These are phyloP conservation scores for Copidosoma aretas DNA, from an alignment of 2,888 invertebrate species.

Conservation along the genomic window DNA sequence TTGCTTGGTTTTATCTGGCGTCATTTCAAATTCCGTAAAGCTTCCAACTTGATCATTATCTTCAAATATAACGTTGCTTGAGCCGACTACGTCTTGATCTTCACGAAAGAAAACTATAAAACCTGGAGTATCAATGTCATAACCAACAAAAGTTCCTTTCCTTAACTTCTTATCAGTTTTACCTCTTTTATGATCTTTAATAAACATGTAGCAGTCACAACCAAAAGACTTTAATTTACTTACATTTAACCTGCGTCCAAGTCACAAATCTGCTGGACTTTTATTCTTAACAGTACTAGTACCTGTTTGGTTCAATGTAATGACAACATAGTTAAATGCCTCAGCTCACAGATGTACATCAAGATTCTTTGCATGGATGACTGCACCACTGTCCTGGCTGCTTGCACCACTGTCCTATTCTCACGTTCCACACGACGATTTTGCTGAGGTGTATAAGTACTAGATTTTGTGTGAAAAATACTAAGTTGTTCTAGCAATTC, in stretches of 20 bases:
- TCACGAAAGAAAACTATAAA: constrained; percentile 41
- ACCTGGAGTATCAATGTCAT: constrained; percentile 44
- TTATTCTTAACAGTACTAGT: background rate
- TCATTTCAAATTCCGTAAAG: background rate
- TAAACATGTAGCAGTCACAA: background rate
- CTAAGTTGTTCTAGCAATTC: constrained; percentile 46
- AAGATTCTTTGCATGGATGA: background rate
- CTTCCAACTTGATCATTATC: constrained; percentile 1
- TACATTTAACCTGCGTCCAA: background rate
- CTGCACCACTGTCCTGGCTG: constrained; percentile 46
- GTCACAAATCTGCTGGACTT: background rate
- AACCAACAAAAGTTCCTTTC: constrained; percentile 46
- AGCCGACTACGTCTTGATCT: constrained; percentile 40
- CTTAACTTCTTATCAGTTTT: constrained; percentile 42
- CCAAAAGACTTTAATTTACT: background rate
- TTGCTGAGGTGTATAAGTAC: constrained; percentile 50
- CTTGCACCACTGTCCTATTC: constrained; percentile 52
- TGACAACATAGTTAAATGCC: background rate
- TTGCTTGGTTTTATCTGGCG: background rate
- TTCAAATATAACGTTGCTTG: constrained; percentile 39
- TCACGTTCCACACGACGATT: constrained; percentile 53
- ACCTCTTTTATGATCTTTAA: constrained; percentile 28
- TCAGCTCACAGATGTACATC: background rate
- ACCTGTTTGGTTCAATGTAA: background rate
- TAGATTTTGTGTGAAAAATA: constrained; percentile 44